Percentiles rank a stretch among this genome's conserved stretches.
phyloP scores from a whole-genome alignment of 2,888 invertebrate genomes.

The Amblyteles armatorius region DNA sequence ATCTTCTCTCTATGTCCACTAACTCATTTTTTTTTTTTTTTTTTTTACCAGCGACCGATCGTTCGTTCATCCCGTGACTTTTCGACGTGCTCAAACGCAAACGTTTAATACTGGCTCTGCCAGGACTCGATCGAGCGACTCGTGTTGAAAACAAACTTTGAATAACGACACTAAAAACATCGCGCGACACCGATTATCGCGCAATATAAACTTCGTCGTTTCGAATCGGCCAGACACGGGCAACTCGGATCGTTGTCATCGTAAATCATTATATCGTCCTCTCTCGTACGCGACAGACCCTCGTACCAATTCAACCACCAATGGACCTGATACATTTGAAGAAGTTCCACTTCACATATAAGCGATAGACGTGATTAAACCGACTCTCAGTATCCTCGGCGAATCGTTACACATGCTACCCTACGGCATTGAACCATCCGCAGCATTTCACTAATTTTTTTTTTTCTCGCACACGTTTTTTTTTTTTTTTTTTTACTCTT shows the following conservation, averaged over 20 bases:
- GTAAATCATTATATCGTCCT: constrained; percentile 31
- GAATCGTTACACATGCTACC: constrained; percentile 59
- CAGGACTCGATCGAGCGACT: constrained; percentile 60
- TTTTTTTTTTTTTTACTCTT: constrained; percentile 60
- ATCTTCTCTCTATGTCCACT: constrained; percentile 5
- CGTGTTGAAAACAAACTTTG: constrained; percentile 33
- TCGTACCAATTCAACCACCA: constrained; percentile 60
- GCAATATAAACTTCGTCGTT: constrained; percentile 40
- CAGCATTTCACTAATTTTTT: constrained; percentile 57
- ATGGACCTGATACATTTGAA: constrained; percentile 65
- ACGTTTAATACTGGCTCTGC: constrained; percentile 62
- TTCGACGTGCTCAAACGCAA: constrained; percentile 34
- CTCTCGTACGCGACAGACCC: constrained; percentile 61
- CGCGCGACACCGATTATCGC: constrained; percentile 56
- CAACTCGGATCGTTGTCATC: constrained; percentile 41
- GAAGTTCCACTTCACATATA: constrained; percentile 61
- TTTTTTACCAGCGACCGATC: constrained; percentile 37
- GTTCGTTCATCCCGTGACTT: constrained; percentile 24
- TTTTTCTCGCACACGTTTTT: constrained; percentile 54
- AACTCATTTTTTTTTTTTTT: constrained; percentile 11
- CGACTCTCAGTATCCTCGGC: constrained; percentile 49
- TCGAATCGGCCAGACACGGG: constrained; percentile 24
- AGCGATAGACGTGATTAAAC: constrained; percentile 65
- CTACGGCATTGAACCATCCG: constrained; percentile 48
- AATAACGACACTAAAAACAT: not conserved